Percentiles rank a stretch among this genome's conserved stretches.
phyloP scores from a whole-genome alignment of 2,888 invertebrate species.

The Diarsia rubi region DNA sequence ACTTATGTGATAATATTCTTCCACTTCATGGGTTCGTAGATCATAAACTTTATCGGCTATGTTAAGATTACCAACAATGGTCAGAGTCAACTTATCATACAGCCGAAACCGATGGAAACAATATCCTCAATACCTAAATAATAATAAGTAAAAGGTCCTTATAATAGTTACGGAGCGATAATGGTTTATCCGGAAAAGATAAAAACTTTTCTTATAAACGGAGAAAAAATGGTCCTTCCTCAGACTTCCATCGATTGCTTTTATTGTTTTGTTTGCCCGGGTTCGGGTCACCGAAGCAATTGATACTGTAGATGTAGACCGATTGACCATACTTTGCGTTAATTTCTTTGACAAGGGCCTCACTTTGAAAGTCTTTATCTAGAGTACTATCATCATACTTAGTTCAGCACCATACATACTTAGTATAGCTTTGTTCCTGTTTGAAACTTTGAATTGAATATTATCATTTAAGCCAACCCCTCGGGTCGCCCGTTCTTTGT shows the following conservation, averaged over 20 bases:
- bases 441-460: background rate
- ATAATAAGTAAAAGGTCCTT: conserved; percentile 8
- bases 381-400: background rate
- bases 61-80: background rate
- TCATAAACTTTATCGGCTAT: background rate
- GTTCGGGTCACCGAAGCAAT: conserved; percentile 20
- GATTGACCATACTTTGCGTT: conserved; percentile 19
- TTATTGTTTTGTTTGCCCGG: conserved; percentile 40
- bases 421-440: background rate
- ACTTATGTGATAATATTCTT: background rate
- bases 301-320: conserved; percentile 11
- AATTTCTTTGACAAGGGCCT: conserved; percentile 14
- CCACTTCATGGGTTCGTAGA: background rate
- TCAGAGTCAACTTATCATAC: background rate
- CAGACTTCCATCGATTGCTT: conserved; percentile 14
- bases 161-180: conserved; percentile 10
- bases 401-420: background rate
- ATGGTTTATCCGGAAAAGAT: conserved; percentile 42
- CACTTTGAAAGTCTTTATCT: background rate
- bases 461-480: background rate
- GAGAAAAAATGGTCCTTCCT: conserved; percentile 27
- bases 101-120: background rate
- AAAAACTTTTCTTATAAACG: conserved; percentile 48
- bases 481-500: background rate
- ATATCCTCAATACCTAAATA: background rate